phyloP scores from a whole-genome alignment of 92 coral and sea anemone genomes.

The Virgularia gustaviana region DNA sequence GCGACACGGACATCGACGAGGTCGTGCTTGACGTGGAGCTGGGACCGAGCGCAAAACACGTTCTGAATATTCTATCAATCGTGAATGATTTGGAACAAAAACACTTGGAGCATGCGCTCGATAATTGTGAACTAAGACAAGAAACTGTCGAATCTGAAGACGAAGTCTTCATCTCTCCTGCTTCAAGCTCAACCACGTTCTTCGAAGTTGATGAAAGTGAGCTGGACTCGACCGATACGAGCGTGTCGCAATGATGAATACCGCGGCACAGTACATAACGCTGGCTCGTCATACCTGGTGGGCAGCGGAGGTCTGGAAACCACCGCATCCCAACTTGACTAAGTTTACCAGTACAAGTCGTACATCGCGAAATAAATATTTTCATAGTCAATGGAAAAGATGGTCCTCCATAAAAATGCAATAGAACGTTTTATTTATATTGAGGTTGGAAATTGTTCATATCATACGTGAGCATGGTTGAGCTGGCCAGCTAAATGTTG shows the following conservation, averaged over 20 bases:
- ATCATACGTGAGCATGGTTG: too few species aligned
- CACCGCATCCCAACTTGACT: too few species aligned
- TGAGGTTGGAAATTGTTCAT: too few species aligned
- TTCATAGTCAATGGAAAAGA: too few species aligned
- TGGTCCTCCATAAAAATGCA: too few species aligned
- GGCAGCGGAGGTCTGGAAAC: too few species aligned
- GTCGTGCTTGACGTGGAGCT: background rate
- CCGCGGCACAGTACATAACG: too few species aligned
- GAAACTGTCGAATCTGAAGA: conserved; percentile 12
- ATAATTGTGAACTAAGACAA: background rate
- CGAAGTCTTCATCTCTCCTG: conserved; percentile 17
- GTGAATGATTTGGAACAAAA: conserved; percentile 13
- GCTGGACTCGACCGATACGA: conserved; percentile 24
- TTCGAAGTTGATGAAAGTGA: conserved; percentile 13
- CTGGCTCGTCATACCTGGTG: too few species aligned
- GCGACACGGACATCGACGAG: conserved; percentile 33
- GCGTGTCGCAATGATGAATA: conserved; percentile 31
- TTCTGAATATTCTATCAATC: conserved; percentile 6
- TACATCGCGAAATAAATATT: too few species aligned
- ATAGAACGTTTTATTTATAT: too few species aligned
- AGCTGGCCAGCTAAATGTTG: too few species aligned
- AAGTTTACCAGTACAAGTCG: too few species aligned
- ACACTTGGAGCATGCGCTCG: conserved; percentile 15
- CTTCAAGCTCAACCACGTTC: background rate
- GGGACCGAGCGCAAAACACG: background rate